Evolutionary conservation across 2,797 vertebrate genomes (phyloP).

Genomic region (Garrulus glandarius): DNA sequence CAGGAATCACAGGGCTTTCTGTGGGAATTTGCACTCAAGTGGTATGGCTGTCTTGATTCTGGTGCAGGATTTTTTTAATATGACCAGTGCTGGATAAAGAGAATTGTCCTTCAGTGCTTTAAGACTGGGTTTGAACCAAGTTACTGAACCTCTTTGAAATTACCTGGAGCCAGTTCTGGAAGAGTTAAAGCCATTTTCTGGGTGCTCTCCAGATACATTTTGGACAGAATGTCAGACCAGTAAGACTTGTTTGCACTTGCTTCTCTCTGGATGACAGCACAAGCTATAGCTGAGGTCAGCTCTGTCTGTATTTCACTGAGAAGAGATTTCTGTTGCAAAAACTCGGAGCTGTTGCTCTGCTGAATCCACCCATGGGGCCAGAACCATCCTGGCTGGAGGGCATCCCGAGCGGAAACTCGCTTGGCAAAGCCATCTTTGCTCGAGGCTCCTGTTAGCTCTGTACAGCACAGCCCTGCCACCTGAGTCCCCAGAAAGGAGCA

Average conservation of each 20-base stretch:
- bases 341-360: background rate
- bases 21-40: background rate
- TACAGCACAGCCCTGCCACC: background rate
- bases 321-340: constrained; percentile 15
- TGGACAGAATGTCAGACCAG: background rate
- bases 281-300: constrained; percentile 36
- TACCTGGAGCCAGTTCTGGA: background rate
- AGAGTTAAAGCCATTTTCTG: background rate
- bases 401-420: background rate
- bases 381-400: background rate
- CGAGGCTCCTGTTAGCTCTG: background rate
- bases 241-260: constrained; percentile 11
- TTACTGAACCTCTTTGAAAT: background rate
- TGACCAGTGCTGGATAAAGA: background rate
- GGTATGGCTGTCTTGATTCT: background rate
- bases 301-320: background rate
- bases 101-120: background rate
- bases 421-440: background rate
- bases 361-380: background rate
- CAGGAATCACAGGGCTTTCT: background rate
- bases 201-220: background rate
- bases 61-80: background rate
- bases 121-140: background rate
- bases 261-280: constrained; percentile 27
- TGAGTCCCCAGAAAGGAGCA: background rate